A percentile compares a stretch with the other conserved stretches of the same genome.
Evolutionary conservation across 2,888 invertebrate species (phyloP).

Genomic region (Frankliniella intonsa): DNA sequence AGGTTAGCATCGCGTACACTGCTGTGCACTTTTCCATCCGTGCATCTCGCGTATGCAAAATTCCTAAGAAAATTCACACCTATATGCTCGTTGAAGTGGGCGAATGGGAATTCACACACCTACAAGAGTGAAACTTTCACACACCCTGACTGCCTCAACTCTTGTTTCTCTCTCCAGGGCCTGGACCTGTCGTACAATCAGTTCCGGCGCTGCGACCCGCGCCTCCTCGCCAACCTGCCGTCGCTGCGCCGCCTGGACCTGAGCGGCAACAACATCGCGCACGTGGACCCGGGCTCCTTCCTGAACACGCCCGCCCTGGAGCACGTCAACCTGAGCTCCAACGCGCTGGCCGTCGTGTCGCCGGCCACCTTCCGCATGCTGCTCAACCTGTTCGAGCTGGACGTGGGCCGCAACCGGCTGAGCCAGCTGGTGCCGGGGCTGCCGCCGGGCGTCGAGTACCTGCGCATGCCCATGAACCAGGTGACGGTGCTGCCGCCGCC

Average conservation of each 20-base stretch:
- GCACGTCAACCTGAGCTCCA: slow-evolving; percentile 73
- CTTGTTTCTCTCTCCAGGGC: slow-evolving; percentile 49
- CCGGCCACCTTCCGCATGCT: slow-evolving; percentile 72
- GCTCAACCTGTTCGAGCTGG: slow-evolving; percentile 70
- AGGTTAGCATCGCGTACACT: slow-evolving; percentile 45
- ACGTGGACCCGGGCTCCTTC: slow-evolving; percentile 70
- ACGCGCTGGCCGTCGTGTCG: slow-evolving; percentile 65
- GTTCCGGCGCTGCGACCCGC: slow-evolving; percentile 65
- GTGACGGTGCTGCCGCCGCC: slow-evolving; percentile 56
- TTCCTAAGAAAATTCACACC: too few species aligned
- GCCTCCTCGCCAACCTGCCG: slow-evolving; percentile 68
- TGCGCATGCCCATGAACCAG: slow-evolving; percentile 66
- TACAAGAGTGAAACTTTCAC: too few species aligned
- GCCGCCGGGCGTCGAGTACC: slow-evolving; percentile 69
- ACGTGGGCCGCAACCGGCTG: slow-evolving; percentile 67
- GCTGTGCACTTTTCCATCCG: neutral
- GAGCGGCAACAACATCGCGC: slow-evolving; percentile 65
- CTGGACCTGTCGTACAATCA: slow-evolving; percentile 74
- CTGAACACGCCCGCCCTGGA: slow-evolving; percentile 67
- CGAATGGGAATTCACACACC: too few species aligned
- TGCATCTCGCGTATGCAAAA: too few species aligned
- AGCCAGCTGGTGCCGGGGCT: slow-evolving; percentile 70
- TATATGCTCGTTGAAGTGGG: too few species aligned
- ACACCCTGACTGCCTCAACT: too few species aligned
- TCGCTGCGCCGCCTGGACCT: slow-evolving; percentile 71